Conservation (phyloP, 2,113 vertebrate species). For the Myotis brandtii region DNA sequence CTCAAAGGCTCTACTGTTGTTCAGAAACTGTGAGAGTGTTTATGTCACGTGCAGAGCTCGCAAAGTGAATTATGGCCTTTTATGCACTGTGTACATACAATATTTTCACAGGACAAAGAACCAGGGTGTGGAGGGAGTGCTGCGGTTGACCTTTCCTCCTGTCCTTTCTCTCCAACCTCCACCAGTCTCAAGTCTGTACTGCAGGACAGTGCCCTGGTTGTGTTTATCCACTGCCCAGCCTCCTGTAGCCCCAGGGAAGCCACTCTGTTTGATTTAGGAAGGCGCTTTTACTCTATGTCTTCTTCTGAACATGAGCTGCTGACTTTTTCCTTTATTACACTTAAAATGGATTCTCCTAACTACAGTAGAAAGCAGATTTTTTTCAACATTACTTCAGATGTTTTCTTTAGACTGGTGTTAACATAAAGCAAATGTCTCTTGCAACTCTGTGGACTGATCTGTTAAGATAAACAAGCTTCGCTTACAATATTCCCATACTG, state of each 20-base stretch:
- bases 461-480: constrained; percentile 85
- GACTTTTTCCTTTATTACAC: constrained; percentile 66
- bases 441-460: constrained; percentile 79
- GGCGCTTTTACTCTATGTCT: constrained; percentile 47
- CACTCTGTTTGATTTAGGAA: background rate
- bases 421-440: constrained; percentile 83
- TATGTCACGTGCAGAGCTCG: constrained; percentile 67
- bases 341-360: constrained; percentile 64
- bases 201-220: background rate
- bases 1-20: constrained; percentile 63
- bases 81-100: constrained; percentile 16
- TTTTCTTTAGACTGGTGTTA: constrained; percentile 81
- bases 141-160: constrained; percentile 21
- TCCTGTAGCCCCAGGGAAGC: background rate
- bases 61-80: constrained; percentile 68
- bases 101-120: constrained; percentile 66
- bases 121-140: constrained; percentile 55
- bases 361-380: constrained; percentile 67
- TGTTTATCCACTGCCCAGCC: background rate
- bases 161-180: constrained; percentile 34
- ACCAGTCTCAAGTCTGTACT: background rate
- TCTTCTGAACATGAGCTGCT: constrained; percentile 15
- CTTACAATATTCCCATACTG: constrained; percentile 80
- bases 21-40: constrained; percentile 65
- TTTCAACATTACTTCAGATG: constrained; percentile 80